Evolutionary conservation across 2,888 invertebrate genomes (phyloP), one percentile per base, ranked within the genome.

Genomic region (Kryphioiulus occultus): DNA sequence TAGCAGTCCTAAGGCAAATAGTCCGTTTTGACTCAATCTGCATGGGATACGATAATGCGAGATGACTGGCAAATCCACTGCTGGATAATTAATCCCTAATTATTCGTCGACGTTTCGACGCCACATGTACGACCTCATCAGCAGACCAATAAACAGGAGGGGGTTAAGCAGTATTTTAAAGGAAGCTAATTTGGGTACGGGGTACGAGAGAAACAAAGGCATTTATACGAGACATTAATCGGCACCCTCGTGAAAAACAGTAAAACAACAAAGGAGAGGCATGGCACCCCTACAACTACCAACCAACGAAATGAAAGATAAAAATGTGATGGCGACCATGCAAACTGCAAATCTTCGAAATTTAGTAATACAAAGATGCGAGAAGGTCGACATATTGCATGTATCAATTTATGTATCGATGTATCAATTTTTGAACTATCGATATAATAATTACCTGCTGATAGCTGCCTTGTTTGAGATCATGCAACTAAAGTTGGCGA

Each of bases 131-230:
- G n/a, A 9, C n/a, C 59, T 59, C 59, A 22, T 59, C 59, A 5
- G 59, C n/a, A 59, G n/a, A 59, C 22, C n/a, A 59, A 59, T 59
- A 59, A 59, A 59, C 59, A 59, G 59, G 59, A 59, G 59, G 59
- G 59, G 59, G 59, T 59, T 59, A 59, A 59, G 22, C 59, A 59
- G 59, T 59, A 59, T 59, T 59, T 59, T n/a, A 59, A 59, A n/a
- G n/a, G 59, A 59, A 59, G 59, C 59, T 22, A 59, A 59, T 22
- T 59, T 59, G 22, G 59, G 59, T 59, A 59, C 22, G 59, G n/a
- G 59, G 22, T 59, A 59, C 9, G 59, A 59, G 59, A 59, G 42
- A 59, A 59, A 59, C n/a, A 59, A 59, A 59, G n/a, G 10, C n/a
- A n/a, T 59, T 59, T 59, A 4, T 7, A 59, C 9, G 59, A n/a